Evolutionary conservation across 2,888 invertebrate genomes (phyloP), one percentile per base, ranked within the genome.

Genomic region (Exocentrus adspersus): DNA sequence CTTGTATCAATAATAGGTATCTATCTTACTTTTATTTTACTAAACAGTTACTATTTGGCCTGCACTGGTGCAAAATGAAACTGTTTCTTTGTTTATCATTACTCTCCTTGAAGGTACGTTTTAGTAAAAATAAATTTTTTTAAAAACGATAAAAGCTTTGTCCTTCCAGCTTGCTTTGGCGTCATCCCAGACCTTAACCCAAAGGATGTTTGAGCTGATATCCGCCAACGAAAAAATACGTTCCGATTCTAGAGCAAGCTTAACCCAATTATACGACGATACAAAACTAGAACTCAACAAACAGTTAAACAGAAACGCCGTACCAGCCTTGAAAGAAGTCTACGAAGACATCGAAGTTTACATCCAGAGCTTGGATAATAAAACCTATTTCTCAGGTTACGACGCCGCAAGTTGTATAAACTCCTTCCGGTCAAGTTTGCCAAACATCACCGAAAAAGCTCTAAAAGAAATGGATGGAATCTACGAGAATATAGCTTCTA

Each of bases 391-490:
- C 9, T 24, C 17, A 9, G 43, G 43, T 10, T 24, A 43, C 30
- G n/a, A 54, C n/a, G 24, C 7, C 10, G 30, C 28, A 21, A 6
- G n/a, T 10, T 54, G 54, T 4, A 10, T 32, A 5, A 16, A 19
- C 17, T 6, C 17, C n/a, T 4, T 51, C n/a, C 9, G 17, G 20
- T 37, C 37, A 2, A 6, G 32, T 12, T 1, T 19, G 6, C n/a
- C 51, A 3, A 54, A 43, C 17, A 43, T 54, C 4, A 43, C 28
- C 2, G 43, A 21, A 16, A 54, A 54, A 28, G 54, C 54, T 4
- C n/a, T 43, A 28, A 20, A 43, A 2, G 54, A 54, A 16, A 21
- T 21, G n/a, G 28, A 24, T 4, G 12, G 4, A 0, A 43, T 54
- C 3, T 54, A 54, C 16, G 28, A 54, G 2, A 1, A 54, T 5